A percentile compares a stretch with the other conserved stretches of the same genome.
Conservation (phyloP, 2,113 vertebrate genomes). For the Spea multiplicata region DNA sequence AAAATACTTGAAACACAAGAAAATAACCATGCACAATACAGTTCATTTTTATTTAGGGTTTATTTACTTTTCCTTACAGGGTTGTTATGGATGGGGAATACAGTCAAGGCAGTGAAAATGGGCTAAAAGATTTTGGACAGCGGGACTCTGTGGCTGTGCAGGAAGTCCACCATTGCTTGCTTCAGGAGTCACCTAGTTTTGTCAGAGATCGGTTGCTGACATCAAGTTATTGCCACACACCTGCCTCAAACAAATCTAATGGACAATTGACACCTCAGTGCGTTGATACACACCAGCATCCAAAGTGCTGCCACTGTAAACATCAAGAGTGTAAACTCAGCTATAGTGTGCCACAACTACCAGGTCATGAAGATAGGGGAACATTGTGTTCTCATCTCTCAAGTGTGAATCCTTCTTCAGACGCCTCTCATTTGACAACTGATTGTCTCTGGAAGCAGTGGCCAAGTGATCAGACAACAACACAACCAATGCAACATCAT, state of each 20-base stretch:
- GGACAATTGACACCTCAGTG: constrained; percentile 59
- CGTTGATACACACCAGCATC: constrained; percentile 56
- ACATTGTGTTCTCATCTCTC: constrained; percentile 65
- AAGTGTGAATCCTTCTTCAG: constrained; percentile 61
- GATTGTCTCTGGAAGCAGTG: constrained; percentile 76
- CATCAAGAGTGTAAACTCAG: constrained; percentile 61
- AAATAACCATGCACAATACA: not conserved
- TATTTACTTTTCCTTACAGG: constrained; percentile 46
- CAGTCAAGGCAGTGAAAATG: constrained; percentile 58
- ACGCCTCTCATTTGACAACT: constrained; percentile 58
- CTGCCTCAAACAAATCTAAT: constrained; percentile 60
- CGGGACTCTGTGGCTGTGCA: constrained; percentile 56
- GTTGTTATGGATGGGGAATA: constrained; percentile 55
- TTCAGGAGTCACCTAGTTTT: constrained; percentile 58
- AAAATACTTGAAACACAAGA: too few relatives aligned
- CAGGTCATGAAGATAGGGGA: constrained; percentile 60
- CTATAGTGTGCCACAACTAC: constrained; percentile 55
- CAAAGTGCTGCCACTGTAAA: constrained; percentile 52
- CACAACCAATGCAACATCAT: constrained; percentile 73
- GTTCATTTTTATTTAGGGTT: not conserved
- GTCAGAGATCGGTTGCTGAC: constrained; percentile 51
- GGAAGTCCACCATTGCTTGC: constrained; percentile 68
- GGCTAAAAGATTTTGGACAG: constrained; percentile 53
- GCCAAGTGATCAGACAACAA: constrained; percentile 66
- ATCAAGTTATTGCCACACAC: constrained; percentile 53